A percentile compares a stretch with the other conserved stretches of the same genome.
These are phyloP conservation scores for Yoshiicerus persimilis DNA, from an alignment of 1,140 invertebrate species.

Conservation along the genomic window DNA sequence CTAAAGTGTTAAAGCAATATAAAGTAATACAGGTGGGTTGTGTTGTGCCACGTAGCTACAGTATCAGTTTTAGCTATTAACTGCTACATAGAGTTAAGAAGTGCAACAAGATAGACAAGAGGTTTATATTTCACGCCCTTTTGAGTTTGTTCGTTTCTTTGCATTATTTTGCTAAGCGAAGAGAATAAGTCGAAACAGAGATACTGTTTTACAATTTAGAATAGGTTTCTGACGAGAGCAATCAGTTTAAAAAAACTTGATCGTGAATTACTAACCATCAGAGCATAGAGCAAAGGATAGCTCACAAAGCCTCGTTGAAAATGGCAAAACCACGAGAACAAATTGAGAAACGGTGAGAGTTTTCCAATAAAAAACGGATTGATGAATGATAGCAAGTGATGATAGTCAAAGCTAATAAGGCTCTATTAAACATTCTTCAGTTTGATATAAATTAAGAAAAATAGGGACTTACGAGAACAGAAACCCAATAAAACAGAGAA, in stretches of 20 bases:
- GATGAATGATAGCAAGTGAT: background rate
- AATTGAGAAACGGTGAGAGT: slow-evolving; percentile 22
- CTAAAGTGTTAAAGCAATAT: too few species aligned
- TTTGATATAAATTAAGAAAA: background rate
- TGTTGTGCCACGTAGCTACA: background rate
- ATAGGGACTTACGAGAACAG: background rate
- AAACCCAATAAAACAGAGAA: background rate
- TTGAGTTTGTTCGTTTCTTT: background rate
- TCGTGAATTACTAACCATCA: background rate
- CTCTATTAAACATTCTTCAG: background rate
- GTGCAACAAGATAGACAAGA: background rate
- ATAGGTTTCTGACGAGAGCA: background rate
- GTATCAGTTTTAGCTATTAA: too few species aligned
- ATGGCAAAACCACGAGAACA: slow-evolving; percentile 8
- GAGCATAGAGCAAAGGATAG: background rate
- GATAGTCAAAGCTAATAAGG: background rate
- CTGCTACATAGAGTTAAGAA: too few species aligned
- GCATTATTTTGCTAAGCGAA: background rate
- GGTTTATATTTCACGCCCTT: background rate
- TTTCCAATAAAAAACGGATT: slow-evolving; percentile 8
- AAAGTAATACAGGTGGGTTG: too few species aligned
- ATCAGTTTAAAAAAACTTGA: slow-evolving; percentile 17
- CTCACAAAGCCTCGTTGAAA: background rate
- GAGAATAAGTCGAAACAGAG: background rate
- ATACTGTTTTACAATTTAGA: background rate